These are phyloP conservation scores for Petromus typicus DNA, from an alignment of 2,113 vertebrate species.

Conservation along the genomic window DNA sequence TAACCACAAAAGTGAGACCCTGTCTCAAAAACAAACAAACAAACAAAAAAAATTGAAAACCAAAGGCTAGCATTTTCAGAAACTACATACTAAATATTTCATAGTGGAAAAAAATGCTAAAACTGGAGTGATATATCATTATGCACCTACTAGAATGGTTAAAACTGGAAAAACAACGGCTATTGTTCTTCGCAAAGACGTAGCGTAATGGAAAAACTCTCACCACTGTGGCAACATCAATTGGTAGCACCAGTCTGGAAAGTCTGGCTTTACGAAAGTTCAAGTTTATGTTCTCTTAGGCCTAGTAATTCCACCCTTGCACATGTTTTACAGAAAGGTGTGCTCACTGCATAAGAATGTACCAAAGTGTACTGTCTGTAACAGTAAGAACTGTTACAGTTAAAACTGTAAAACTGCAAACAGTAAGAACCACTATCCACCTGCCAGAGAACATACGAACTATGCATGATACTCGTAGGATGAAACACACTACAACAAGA, in stretches of 20 bases:
- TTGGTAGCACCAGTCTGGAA: not conserved
- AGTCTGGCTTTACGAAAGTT: slow-evolving; percentile 17
- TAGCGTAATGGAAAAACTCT: slow-evolving; percentile 14
- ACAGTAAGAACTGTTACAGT: too few relatives aligned
- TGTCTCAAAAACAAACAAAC: too few relatives aligned
- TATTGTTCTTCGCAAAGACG: not conserved
- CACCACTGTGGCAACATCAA: not conserved
- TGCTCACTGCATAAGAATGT: not conserved
- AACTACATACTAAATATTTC: not conserved
- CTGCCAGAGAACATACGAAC: not conserved
- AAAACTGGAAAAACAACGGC: not conserved
- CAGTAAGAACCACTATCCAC: not conserved
- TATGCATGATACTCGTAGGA: not conserved
- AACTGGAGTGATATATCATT: not conserved
- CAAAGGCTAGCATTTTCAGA: not conserved
- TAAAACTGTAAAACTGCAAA: too few relatives aligned
- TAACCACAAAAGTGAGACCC: too few relatives aligned
- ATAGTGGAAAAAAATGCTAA: not conserved
- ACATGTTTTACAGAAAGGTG: slow-evolving; percentile 20
- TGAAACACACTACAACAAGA: not conserved
- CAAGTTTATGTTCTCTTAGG: not conserved
- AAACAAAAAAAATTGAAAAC: slow-evolving; percentile 7
- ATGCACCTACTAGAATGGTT: not conserved
- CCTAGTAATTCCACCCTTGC: not conserved
- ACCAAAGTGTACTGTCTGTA: not conserved